Percentiles rank a stretch among this genome's conserved stretches.
These are phyloP conservation scores for Orycteropus afer DNA, from an alignment of 2,113 vertebrate genomes.

Conservation along the genomic window DNA sequence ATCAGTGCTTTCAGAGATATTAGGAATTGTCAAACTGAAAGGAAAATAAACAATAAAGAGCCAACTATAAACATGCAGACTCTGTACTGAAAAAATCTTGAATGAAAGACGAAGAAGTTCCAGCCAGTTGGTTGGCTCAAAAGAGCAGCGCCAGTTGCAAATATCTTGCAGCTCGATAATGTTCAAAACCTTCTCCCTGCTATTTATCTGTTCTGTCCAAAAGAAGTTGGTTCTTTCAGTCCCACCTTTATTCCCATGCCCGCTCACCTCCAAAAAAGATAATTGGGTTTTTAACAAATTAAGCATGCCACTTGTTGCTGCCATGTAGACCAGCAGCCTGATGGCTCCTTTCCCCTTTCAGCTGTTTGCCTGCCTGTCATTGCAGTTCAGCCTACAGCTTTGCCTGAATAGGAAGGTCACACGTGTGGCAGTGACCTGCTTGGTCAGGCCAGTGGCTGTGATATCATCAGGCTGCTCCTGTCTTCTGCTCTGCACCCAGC, in stretches of 20 bases:
- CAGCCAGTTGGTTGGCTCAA: not conserved
- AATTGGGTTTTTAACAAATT: not conserved
- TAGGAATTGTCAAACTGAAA: slow-evolving; percentile 21
- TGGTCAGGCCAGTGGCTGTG: not conserved
- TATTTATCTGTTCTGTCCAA: accelerated
- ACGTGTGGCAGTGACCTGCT: not conserved
- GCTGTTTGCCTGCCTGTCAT: not conserved
- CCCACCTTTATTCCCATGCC: not conserved
- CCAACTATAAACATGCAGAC: not conserved
- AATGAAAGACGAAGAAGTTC: not conserved
- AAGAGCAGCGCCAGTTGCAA: not conserved
- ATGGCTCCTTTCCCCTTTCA: not conserved
- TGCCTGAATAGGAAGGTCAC: slow-evolving; percentile 10
- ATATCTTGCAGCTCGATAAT: not conserved
- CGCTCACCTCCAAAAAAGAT: not conserved
- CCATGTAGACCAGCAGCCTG: not conserved
- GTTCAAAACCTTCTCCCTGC: not conserved
- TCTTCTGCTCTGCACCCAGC: not conserved
- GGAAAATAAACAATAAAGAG: not conserved
- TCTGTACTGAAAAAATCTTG: not conserved
- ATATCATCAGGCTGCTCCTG: not conserved
- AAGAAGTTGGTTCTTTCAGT: not conserved
- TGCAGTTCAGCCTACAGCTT: not conserved
- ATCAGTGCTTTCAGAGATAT: not conserved
- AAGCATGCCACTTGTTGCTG: not conserved